A percentile compares a stretch with the other conserved stretches of the same genome.
Evolutionary conservation across 2,888 invertebrate genomes (phyloP).

Genomic region (Kryphioiulus occultus): DNA sequence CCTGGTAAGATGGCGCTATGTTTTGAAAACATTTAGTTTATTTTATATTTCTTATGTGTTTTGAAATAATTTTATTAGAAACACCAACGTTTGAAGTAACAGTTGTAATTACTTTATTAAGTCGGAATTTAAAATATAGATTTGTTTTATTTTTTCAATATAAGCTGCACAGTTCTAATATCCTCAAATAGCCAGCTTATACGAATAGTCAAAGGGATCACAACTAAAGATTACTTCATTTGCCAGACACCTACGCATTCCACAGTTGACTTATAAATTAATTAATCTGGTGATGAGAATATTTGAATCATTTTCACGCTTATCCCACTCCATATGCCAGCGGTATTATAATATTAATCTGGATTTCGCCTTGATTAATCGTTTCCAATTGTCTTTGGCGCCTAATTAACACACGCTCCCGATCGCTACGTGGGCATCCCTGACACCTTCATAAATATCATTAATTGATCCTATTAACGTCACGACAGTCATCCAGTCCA

Average conservation of each 20-base stretch:
- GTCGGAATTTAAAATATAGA: too few species aligned
- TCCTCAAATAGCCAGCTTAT: too few species aligned
- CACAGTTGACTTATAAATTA: not conserved
- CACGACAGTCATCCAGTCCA: conserved; percentile 2
- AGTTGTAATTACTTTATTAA: too few species aligned
- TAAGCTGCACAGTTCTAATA: too few species aligned
- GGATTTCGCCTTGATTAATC: not conserved
- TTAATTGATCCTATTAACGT: conserved; percentile 36
- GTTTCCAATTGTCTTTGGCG: conserved; percentile 30
- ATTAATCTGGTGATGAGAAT: not conserved
- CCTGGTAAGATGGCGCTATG: too few species aligned
- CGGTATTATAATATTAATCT: not conserved
- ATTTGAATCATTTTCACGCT: not conserved
- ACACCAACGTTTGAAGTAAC: too few species aligned
- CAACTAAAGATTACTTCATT: not conserved
- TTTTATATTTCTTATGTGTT: too few species aligned
- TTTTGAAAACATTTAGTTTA: too few species aligned
- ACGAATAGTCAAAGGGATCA: not conserved
- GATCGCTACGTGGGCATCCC: not conserved
- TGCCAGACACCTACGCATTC: not conserved
- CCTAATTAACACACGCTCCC: conserved; percentile 18
- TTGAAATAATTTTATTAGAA: too few species aligned
- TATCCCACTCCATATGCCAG: not conserved
- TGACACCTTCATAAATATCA: conserved; percentile 39
- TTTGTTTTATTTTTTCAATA: too few species aligned